These are phyloP conservation scores for Phylloscopus whistleri DNA, from an alignment of 2,113 vertebrate species.

Conservation along the genomic window DNA sequence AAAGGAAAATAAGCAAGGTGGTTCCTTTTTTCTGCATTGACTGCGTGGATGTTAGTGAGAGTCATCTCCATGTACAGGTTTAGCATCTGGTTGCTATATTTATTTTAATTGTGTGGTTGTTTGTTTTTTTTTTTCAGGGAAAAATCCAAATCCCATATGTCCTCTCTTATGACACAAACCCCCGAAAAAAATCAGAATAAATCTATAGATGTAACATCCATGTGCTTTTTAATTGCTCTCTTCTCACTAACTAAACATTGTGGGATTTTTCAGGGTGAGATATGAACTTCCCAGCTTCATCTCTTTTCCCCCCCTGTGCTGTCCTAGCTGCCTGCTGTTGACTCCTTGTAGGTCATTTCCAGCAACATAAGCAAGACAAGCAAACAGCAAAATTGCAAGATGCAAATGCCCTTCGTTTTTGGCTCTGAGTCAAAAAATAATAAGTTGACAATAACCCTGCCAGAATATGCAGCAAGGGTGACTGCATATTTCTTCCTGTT, in stretches of 20 bases:
- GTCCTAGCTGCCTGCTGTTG: conserved; percentile 38
- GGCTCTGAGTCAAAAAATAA: conserved; percentile 54
- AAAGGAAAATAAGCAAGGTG: conserved; percentile 37
- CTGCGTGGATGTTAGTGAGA: conserved; percentile 39
- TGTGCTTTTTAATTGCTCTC: conserved; percentile 15
- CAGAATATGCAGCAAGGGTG: conserved; percentile 55
- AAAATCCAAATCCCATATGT: not conserved
- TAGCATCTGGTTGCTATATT: conserved; percentile 24
- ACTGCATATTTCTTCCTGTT: conserved; percentile 45
- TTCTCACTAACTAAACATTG: not conserved
- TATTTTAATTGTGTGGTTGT: conserved; percentile 20
- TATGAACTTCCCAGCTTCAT: conserved; percentile 19
- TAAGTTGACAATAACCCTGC: conserved; percentile 60
- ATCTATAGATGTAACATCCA: not conserved
- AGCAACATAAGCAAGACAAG: conserved; percentile 57
- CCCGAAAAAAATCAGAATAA: conserved; percentile 6
- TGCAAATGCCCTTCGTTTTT: conserved; percentile 62
- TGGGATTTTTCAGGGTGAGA: not conserved
- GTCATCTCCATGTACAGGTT: conserved; percentile 2
- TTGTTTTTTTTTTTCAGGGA: not conserved
- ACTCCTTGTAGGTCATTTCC: conserved; percentile 54
- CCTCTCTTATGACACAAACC: not conserved
- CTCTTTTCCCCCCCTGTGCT: not conserved
- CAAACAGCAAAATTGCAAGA: conserved; percentile 64
- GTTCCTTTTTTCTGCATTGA: not conserved